Conservation (phyloP, 2,113 vertebrate species). For the Sardina pilchardus region DNA sequence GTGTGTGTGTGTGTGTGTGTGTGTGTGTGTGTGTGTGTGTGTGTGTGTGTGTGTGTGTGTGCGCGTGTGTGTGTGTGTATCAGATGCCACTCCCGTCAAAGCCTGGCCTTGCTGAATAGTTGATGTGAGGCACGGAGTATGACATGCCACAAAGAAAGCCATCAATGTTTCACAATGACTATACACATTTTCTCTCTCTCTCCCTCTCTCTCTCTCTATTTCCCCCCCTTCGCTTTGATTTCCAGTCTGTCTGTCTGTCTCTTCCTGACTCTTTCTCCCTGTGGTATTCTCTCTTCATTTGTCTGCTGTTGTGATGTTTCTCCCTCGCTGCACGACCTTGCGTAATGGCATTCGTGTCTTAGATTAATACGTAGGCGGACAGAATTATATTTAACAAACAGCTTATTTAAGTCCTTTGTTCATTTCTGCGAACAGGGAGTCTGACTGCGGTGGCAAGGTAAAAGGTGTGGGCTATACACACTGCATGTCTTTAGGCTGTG, state of each 20-base stretch:
- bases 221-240: not conserved
- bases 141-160: slow-evolving; percentile 12
- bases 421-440: not conserved
- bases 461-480: not conserved
- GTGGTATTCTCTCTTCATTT: not conserved
- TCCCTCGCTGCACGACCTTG: not conserved
- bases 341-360: not conserved
- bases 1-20: not conserved
- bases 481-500: not conserved
- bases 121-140: not conserved
- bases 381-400: not conserved
- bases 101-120: not conserved
- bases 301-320: not conserved
- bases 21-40: not conserved
- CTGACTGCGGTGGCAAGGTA: not conserved
- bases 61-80: not conserved
- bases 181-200: not conserved
- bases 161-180: slow-evolving; percentile 8
- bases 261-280: not conserved
- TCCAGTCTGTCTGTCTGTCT: too few relatives aligned
- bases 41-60: slow-evolving; percentile 23
- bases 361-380: not conserved
- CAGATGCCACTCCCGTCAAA: slow-evolving; percentile 3
- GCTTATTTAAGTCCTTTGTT: not conserved
- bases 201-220: not conserved